Evolutionary conservation across 2,797 vertebrate genomes (phyloP).

Genomic region (Mus minutoides): DNA sequence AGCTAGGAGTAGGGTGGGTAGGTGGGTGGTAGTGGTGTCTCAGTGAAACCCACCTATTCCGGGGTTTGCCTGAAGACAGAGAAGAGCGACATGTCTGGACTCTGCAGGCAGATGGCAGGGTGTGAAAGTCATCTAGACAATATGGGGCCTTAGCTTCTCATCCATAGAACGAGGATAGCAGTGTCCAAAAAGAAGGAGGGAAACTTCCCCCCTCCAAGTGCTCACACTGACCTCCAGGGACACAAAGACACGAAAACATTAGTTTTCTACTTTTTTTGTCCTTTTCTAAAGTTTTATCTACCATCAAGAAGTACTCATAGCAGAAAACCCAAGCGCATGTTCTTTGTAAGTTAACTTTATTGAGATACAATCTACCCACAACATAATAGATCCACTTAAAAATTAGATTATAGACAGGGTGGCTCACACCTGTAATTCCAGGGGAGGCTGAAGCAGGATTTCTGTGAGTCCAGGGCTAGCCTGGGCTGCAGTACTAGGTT

Average conservation of each 20-base stretch:
- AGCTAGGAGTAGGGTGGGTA: background rate
- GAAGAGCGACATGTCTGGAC: background rate
- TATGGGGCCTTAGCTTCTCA: background rate
- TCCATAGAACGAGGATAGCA: background rate
- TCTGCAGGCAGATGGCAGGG: background rate
- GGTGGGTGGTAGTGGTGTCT: background rate
- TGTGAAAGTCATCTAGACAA: background rate
- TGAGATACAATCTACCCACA: background rate
- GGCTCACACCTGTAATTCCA: background rate
- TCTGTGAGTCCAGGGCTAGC: background rate
- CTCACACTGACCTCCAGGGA: background rate
- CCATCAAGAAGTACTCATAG: background rate
- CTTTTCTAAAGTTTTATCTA: conserved; percentile 35
- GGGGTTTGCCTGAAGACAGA: background rate
- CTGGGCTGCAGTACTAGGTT: background rate
- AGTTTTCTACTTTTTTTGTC: conserved; percentile 33
- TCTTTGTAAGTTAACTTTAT: conserved; percentile 58
- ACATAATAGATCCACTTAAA: conserved; percentile 8
- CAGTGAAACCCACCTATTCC: background rate
- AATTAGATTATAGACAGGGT: background rate
- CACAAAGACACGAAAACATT: background rate
- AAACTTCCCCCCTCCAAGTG: background rate
- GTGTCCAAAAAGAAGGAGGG: background rate
- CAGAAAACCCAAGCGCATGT: conserved; percentile 29
- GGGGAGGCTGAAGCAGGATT: background rate